phyloP scores from a whole-genome alignment of 1,140 invertebrate genomes.

The Saccostrea cuccullata region DNA sequence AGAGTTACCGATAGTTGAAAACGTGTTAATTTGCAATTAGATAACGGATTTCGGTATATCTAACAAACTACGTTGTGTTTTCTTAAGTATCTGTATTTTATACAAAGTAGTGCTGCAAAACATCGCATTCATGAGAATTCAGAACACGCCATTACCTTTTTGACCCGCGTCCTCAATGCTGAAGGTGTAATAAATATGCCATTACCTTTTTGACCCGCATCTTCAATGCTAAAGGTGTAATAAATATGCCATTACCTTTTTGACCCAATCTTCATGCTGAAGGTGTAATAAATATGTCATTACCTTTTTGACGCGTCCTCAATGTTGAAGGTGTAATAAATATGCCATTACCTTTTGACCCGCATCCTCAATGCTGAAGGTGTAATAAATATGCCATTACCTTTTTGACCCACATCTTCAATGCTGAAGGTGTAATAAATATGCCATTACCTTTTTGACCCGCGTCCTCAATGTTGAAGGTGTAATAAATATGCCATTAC shows the following conservation, averaged over 20 bases:
- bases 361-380: too few relatives aligned
- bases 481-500: not conserved
- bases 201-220: too few relatives aligned
- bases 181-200: not conserved
- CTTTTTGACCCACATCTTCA: not conserved
- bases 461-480: not conserved
- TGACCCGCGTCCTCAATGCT: not conserved
- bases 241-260: not conserved
- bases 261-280: not conserved
- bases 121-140: not conserved
- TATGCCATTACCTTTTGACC: too few relatives aligned
- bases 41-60: too few relatives aligned
- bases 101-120: too few relatives aligned
- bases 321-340: conserved; percentile 3
- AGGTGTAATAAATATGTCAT: conserved; percentile 14
- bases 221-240: too few relatives aligned
- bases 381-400: not conserved
- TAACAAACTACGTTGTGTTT: too few relatives aligned
- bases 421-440: conserved; percentile 4
- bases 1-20: too few relatives aligned
- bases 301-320: not conserved
- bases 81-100: too few relatives aligned
- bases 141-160: not conserved
- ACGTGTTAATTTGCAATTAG: too few relatives aligned
- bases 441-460: not conserved